Base-by-base conservation (phyloP, 2,113 vertebrate species). In the Laticauda colubrina region DNA sequence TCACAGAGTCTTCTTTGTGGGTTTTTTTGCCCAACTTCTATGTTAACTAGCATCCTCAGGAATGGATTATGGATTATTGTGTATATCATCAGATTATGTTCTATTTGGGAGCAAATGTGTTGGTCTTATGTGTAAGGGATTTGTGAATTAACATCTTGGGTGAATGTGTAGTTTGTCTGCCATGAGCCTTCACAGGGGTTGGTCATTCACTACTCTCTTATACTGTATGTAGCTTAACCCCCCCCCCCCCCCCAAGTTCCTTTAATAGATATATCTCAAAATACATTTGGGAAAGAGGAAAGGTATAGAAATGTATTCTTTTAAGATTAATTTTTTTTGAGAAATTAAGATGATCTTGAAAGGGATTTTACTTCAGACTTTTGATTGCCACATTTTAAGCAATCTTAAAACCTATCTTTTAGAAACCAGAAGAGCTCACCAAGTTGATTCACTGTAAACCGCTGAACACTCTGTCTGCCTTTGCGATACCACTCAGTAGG, bases 361-460 rank as follows among this genome's bases (percentile, higher is more conserved):
- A 87, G 14, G 5, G 23, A 29, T 45, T 89, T 85, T 43, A 53
- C 5, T 45, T 59, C 39, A 61, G 56, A 61, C 26, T 20, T 53
- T 88, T 18, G 5, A 7, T 43, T 88, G n/a, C 34, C 24, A 54
- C 29, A 7, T 87, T 64, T n/a, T 48, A 88, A 15, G 2, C 0
- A 15, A 69, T n/a, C 64, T 29, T 64, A 89, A n/a, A 0, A 0
- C 43, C 51, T 88, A 4, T 0, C 0, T 29, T 1, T 26, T 20
- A 87, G 1, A n/a, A 21, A 89, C 9, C 18, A 51, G 54, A 54
- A 89, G 26, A 56, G 96, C 97, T 98, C 92, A 98, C 98, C 98
- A 0, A 98, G 96, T 95, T 98, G 98, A 23, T 95, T 92, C 51
- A 97, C 53, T 0, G 97, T 95, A 92, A 98, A 98, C 7, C 87